Evolutionary conservation across 1,140 invertebrate genomes (phyloP), one percentile per base, ranked within the genome.

Genomic region (Brachystomella parvula): DNA sequence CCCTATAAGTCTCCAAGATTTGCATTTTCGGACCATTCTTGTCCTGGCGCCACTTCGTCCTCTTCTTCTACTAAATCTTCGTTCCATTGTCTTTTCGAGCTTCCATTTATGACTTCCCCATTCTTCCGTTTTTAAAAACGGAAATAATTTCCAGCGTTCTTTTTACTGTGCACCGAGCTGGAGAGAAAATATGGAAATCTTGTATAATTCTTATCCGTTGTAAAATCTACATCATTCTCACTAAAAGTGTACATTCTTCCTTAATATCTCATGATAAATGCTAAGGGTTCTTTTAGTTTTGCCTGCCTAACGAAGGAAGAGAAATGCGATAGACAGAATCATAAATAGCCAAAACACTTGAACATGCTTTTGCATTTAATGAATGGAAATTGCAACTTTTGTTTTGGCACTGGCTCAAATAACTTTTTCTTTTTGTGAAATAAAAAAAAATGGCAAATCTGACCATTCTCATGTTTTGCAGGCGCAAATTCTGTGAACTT

Each of bases 231-330:
- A 53, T 53, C 49, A 53, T 53, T 44, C n/a, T n/a, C 39, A 9
- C 39, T 9, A n/a, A 9, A 44, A 9, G 9, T 44, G n/a, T n/a
- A 44, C 39, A 44, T 44, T 44, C 6, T 24, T 26, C 3, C 49
- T 53, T 53, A 53, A 53, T 53, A 53, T 53, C 49, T 19, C 49
- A n/a, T 53, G 49, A 53, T 53, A 53, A 53, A 53, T 53, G 49
- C 9, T 24, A 53, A 26, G n/a, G n/a, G 39, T n/a, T 9, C 39
- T 44, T 44, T n/a, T 44, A n/a, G 39, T 12, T 9, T 12, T 9
- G 39, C 9, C 39, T 44, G 39, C 9, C 9, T 12, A 44, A 44
- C 39, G n/a, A 12, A n/a, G 39, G n/a, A 44, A 44, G 39, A 44
- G 9, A n/a, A 44, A 44, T 12, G n/a, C 9, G 9, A 44, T 12